These are phyloP conservation scores for Leptosomus discolor DNA, from an alignment of 2,113 vertebrate species.

Conservation along the genomic window DNA sequence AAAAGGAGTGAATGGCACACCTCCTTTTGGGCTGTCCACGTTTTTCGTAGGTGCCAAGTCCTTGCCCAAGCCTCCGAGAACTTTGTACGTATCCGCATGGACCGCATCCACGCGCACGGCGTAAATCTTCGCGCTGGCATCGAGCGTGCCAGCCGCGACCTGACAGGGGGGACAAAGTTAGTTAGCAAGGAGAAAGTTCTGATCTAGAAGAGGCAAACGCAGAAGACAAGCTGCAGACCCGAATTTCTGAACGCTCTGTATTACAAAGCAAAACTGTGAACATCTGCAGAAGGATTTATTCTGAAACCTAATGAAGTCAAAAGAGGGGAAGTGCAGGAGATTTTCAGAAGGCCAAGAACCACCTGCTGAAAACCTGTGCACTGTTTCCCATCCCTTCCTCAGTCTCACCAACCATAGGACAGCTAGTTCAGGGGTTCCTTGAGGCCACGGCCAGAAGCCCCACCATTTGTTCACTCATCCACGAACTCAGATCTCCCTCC, in stretches of 20 bases:
- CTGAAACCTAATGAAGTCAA: neutral
- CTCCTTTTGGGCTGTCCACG: neutral
- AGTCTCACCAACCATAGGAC: neutral
- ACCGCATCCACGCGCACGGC: conserved; percentile 89
- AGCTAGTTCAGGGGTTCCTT: neutral
- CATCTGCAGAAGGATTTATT: neutral
- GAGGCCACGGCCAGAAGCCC: neutral
- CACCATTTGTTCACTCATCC: neutral
- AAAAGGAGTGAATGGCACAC: neutral
- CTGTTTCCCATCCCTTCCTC: neutral
- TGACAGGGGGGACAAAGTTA: conserved; percentile 11
- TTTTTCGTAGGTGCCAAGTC: conserved; percentile 62
- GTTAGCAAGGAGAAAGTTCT: neutral
- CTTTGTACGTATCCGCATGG: conserved; percentile 87
- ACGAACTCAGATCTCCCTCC: neutral
- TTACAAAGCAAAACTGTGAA: fast-evolving
- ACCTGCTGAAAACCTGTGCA: neutral
- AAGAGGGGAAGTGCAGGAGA: neutral
- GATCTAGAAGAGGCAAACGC: neutral
- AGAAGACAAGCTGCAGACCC: neutral
- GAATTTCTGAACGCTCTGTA: neutral
- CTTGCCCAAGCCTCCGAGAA: conserved; percentile 86
- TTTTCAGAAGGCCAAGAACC: fast-evolving
- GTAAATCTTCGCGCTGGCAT: conserved; percentile 96
- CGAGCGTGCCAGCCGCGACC: conserved; percentile 91